A percentile compares a stretch with the other conserved stretches of the same genome.
phyloP scores from a whole-genome alignment of 2,113 vertebrate genomes.

The Sander lucioperca region DNA sequence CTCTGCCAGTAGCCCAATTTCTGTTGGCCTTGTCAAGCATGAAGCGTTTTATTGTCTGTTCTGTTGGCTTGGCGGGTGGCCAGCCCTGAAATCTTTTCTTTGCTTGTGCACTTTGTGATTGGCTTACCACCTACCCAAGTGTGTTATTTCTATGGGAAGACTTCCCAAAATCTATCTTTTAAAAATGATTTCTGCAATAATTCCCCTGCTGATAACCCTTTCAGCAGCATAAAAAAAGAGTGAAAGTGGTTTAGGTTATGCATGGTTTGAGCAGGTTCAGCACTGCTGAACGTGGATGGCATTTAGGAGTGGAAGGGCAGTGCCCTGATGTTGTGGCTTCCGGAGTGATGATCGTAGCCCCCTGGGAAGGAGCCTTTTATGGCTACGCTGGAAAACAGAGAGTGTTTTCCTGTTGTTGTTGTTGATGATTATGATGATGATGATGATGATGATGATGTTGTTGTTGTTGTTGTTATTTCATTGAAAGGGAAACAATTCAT shows the following conservation, averaged over 20 bases:
- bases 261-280: constrained; percentile 75
- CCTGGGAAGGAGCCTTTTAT: constrained; percentile 66
- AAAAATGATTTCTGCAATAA: constrained; percentile 57
- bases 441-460: no score
- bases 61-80: constrained; percentile 63
- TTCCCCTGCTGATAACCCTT: constrained; percentile 63
- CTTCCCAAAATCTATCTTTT: constrained; percentile 60
- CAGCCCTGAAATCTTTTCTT: constrained; percentile 67
- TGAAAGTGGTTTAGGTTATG: constrained; percentile 73
- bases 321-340: constrained; percentile 72
- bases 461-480: constrained; percentile 18
- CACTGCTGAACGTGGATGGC: constrained; percentile 69
- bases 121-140: constrained; percentile 60
- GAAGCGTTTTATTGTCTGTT: constrained; percentile 76
- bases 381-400: constrained; percentile 47
- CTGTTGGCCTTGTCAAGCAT: constrained; percentile 57
- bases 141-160: constrained; percentile 66
- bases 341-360: constrained; percentile 60
- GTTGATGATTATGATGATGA: no score
- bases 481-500: not conserved
- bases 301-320: constrained; percentile 73
- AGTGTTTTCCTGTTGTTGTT: constrained; percentile 54
- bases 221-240: constrained; percentile 50
- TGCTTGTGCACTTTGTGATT: constrained; percentile 54
- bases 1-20: constrained; percentile 45